These are phyloP conservation scores for Lasiommata megera DNA, from an alignment of 2,888 invertebrate genomes.

Conservation along the genomic window DNA sequence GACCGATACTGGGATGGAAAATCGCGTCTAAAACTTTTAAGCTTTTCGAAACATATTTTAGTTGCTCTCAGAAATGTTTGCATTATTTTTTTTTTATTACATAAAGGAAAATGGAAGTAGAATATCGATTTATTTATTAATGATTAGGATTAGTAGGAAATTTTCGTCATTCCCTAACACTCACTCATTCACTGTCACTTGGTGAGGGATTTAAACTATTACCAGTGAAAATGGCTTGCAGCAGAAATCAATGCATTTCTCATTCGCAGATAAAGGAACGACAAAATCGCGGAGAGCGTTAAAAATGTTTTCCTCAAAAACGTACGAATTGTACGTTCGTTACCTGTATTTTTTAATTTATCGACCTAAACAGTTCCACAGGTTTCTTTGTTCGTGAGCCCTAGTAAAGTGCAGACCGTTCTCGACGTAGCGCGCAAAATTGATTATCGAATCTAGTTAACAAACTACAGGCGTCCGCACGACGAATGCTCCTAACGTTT, in stretches of 20 bases:
- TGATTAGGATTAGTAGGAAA: too few relatives aligned
- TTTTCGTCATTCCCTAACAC: too few relatives aligned
- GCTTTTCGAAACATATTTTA: slow-evolving; percentile 1
- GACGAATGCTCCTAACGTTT: slow-evolving; percentile 52
- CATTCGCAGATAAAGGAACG: too few relatives aligned
- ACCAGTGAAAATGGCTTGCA: too few relatives aligned
- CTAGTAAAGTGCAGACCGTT: slow-evolving; percentile 20
- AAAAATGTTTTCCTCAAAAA: too few relatives aligned
- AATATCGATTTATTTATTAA: too few relatives aligned
- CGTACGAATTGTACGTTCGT: too few relatives aligned
- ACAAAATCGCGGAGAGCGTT: too few relatives aligned
- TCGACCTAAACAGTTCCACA: neutral
- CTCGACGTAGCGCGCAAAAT: slow-evolving; percentile 57
- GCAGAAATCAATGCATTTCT: too few relatives aligned
- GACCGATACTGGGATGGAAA: slow-evolving; percentile 43
- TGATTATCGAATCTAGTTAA: slow-evolving; percentile 78
- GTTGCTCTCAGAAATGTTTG: neutral
- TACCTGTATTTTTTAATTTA: neutral
- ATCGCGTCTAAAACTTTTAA: slow-evolving; percentile 4
- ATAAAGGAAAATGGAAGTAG: too few relatives aligned
- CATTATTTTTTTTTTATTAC: neutral
- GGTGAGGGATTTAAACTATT: too few relatives aligned
- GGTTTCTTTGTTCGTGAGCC: slow-evolving; percentile 20
- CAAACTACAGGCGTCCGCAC: slow-evolving; percentile 61
- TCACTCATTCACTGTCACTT: too few relatives aligned